Conservation (phyloP, 2,113 vertebrate species). For the Hippolais icterina region DNA sequence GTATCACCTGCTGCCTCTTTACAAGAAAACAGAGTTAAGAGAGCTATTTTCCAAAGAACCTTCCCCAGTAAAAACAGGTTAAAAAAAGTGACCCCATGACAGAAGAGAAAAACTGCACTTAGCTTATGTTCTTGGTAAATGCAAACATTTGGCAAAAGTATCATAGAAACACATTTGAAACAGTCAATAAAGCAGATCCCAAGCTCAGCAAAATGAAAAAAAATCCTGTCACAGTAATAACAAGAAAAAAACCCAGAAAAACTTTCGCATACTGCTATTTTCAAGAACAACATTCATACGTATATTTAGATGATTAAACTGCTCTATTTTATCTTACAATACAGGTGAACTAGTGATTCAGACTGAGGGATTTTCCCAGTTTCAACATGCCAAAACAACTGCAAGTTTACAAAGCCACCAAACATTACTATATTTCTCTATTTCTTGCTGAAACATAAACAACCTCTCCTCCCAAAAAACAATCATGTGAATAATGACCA, state of each 20-base stretch:
- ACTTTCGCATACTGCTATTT: not conserved
- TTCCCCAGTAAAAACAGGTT: not conserved
- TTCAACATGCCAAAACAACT: not conserved
- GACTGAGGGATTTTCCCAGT: not conserved
- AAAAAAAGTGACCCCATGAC: not conserved
- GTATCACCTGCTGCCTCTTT: not conserved
- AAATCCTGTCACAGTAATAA: not conserved
- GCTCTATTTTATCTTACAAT: not conserved
- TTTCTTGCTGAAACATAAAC: not conserved
- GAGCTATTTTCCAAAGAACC: not conserved
- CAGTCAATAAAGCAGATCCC: not conserved
- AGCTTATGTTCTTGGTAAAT: not conserved
- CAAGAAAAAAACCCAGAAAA: not conserved
- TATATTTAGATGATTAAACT: not conserved
- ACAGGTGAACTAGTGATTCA: not conserved
- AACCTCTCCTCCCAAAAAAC: rapidly evolving
- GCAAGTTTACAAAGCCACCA: not conserved
- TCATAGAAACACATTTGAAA: not conserved
- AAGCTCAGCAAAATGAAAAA: not conserved
- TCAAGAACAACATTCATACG: not conserved
- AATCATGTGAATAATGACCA: not conserved
- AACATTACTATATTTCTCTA: not conserved
- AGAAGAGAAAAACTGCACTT: not conserved
- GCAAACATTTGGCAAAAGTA: not conserved
- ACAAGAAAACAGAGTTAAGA: not conserved